Conservation (phyloP, 2,888 invertebrate species). For the Microctonus aethiopoides region DNA sequence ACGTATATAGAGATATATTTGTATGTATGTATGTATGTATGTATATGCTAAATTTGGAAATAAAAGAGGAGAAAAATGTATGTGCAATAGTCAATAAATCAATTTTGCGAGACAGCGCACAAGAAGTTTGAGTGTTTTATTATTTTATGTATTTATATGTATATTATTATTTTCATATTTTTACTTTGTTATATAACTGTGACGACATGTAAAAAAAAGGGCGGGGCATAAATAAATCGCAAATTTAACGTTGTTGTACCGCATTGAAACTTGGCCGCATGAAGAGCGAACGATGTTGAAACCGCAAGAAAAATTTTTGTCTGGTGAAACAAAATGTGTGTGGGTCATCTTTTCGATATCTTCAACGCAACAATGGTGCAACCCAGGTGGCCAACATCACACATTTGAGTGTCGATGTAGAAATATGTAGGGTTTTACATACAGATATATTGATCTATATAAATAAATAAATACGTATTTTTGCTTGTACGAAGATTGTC, state of each 20-base stretch:
- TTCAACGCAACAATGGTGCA: slow-evolving; percentile 28
- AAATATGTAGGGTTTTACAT: neutral
- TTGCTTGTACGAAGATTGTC: neutral
- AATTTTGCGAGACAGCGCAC: neutral
- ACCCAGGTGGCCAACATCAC: slow-evolving; percentile 35
- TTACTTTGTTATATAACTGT: too few relatives aligned
- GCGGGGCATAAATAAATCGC: slow-evolving; percentile 17
- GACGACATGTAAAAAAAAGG: slow-evolving; percentile 10
- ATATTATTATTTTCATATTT: neutral
- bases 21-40: too few relatives aligned
- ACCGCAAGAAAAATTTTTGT: slow-evolving; percentile 5
- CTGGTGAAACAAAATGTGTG: neutral
- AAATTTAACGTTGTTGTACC: slow-evolving; percentile 19
- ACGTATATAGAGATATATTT: too few relatives aligned
- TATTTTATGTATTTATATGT: neutral
- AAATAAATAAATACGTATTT: neutral
- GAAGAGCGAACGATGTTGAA: slow-evolving; percentile 36
- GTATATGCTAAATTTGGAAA: too few relatives aligned
- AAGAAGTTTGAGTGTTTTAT: neutral
- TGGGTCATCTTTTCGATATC: neutral
- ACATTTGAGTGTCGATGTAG: too few relatives aligned
- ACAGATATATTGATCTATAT: neutral
- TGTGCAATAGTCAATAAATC: neutral
- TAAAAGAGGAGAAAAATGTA: too few relatives aligned
- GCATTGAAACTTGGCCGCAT: slow-evolving; percentile 12